A percentile compares a stretch with the other conserved stretches of the same genome.
Conservation (phyloP, 2,113 vertebrate genomes). For the Dunckerocampus dactyliophorus region DNA sequence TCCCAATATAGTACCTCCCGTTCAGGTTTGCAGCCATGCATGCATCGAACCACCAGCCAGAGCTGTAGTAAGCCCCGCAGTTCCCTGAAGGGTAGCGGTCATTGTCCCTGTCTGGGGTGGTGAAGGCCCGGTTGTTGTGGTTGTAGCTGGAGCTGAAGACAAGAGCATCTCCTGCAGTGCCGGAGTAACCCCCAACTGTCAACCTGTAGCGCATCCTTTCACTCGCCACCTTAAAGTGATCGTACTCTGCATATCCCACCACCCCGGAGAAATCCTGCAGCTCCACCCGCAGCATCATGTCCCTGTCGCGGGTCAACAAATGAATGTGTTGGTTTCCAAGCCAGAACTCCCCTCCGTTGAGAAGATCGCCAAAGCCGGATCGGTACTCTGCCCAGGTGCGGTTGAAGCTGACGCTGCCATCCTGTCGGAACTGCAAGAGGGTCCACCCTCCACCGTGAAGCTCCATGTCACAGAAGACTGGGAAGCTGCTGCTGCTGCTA, state of each 20-base stretch:
- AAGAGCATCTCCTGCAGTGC: constrained; percentile 76
- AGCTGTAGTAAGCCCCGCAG: constrained; percentile 90
- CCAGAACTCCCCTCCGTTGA: constrained; percentile 83
- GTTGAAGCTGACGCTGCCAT: constrained; percentile 88
- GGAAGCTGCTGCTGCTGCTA: constrained; percentile 66
- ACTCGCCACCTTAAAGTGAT: constrained; percentile 84
- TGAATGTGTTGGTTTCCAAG: constrained; percentile 90
- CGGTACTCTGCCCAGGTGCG: constrained; percentile 89
- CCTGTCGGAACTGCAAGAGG: constrained; percentile 80
- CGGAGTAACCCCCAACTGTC: constrained; percentile 76
- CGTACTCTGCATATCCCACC: constrained; percentile 80
- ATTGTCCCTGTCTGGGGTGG: constrained; percentile 88
- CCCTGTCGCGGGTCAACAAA: constrained; percentile 83
- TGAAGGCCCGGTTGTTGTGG: constrained; percentile 88
- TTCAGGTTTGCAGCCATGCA: constrained; percentile 96
- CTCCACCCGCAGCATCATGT: constrained; percentile 88
- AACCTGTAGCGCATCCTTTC: constrained; percentile 84
- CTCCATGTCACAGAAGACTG: constrained; percentile 90
- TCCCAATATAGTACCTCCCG: constrained; percentile 86
- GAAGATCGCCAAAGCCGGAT: constrained; percentile 83
- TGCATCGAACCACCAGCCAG: constrained; percentile 97
- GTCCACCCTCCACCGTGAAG: constrained; percentile 87
- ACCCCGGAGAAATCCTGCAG: constrained; percentile 84
- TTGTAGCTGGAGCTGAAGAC: constrained; percentile 79
- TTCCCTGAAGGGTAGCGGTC: constrained; percentile 88